A percentile compares a stretch with the other conserved stretches of the same genome.
These are phyloP conservation scores for Habropoda laboriosa DNA, from an alignment of 1,140 invertebrate species.

Conservation along the genomic window DNA sequence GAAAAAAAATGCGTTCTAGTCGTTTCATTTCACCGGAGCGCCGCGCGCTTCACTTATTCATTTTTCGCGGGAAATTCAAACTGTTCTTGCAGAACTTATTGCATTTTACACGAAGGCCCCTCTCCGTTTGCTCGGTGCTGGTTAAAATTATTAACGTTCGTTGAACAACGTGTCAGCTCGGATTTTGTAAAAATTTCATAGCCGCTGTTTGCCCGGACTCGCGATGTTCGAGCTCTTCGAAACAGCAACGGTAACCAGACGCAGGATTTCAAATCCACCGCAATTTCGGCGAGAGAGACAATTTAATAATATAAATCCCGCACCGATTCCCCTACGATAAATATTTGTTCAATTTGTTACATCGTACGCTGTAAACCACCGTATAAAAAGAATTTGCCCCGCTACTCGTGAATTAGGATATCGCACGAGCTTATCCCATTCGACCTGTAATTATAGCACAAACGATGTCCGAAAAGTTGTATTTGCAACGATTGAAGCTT, in stretches of 20 bases:
- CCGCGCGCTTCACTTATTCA: not conserved
- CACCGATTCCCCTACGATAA: not conserved
- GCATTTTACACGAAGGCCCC: not conserved
- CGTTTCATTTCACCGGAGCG: not conserved
- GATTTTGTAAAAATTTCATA: conserved; percentile 2
- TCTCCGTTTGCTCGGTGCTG: not conserved
- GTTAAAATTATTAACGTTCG: conserved; percentile 23
- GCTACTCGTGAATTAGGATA: not conserved
- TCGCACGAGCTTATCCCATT: too few species aligned
- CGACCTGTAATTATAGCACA: too few species aligned
- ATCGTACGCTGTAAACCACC: not conserved
- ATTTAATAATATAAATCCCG: conserved; percentile 3
- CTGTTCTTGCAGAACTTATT: not conserved
- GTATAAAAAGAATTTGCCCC: not conserved
- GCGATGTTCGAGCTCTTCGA: not conserved
- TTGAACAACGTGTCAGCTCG: not conserved
- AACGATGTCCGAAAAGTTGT: too few species aligned
- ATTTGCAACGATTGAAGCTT: too few species aligned
- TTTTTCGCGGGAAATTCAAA: not conserved
- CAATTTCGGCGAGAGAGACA: not conserved
- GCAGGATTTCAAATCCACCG: not conserved
- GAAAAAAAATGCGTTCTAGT: not conserved
- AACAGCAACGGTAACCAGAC: not conserved
- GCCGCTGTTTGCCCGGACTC: too few species aligned
- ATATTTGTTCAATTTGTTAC: conserved; percentile 16